Base-by-base conservation (phyloP, 2,113 vertebrate genomes). In the Hemichromis elongatus region DNA sequence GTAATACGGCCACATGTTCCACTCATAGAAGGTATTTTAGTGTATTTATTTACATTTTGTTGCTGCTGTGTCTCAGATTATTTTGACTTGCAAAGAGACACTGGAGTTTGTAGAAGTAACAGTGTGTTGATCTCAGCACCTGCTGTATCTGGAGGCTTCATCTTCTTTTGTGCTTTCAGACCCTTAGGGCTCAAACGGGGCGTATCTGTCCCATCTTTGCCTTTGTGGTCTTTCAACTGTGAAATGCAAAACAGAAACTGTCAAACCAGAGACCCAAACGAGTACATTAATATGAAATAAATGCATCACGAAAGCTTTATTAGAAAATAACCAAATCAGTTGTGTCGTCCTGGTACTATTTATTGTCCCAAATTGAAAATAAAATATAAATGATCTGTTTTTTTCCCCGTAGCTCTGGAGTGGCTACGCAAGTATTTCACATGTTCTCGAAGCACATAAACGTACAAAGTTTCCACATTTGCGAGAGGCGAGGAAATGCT, bases 101-200 rank as follows among this genome's bases (percentile, higher is more conserved):
- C 9, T 24, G 33, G 45, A 47, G 35, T 61, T 84, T 61, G 28
- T 10, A 28, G 35, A 55, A 35, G n/a, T 47, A 24, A 52, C 24
- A 57, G 19, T 52, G 5, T 78, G 50, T 77, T 70, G 83, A 82
- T 83, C 24, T 85, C 35, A 83, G 70, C 94, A 99, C 98, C 98
- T 97, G 96, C 61, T 82, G 95, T 86, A 83, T 97, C 94, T 10
- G 96, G 96, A 6, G 96, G 96, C 92, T 97, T 98, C 92, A 96
- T 96, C 84, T 95, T 97, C 95, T 96, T 96, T 53, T 94, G 93
- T 42, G 91, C 80, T 89, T 95, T 96, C 78, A 90, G 90, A 88
- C 89, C 95, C 11, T 93, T 96, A 7, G 94, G 90, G 77, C 85
- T 94, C 83, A 96, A 78, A 82, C 80, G 80, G 24, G 93, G 83